Percentiles rank a stretch among this genome's conserved stretches.
Conservation (phyloP, 2,113 vertebrate species). For the Poecile atricapillus region DNA sequence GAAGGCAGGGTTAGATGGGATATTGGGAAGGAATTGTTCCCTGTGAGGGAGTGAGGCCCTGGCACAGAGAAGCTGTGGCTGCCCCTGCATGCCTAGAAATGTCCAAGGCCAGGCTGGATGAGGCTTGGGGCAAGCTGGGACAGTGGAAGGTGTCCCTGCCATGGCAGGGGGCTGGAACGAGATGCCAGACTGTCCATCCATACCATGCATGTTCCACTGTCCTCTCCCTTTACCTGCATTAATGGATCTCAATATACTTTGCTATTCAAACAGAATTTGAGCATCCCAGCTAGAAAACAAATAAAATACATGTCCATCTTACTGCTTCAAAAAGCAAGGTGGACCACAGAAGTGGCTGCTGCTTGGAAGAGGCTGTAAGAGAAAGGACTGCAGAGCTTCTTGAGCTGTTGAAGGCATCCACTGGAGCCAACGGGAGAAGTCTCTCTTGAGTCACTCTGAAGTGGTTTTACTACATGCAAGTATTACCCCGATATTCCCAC, state of each 20-base stretch:
- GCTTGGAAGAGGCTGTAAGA: background rate
- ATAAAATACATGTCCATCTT: background rate
- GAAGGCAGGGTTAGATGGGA: background rate
- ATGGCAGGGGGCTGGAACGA: background rate
- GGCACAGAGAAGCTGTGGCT: background rate
- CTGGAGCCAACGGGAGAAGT: fast-evolving
- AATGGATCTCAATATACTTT: background rate
- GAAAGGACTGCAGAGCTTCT: background rate
- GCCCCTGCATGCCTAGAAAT: too few species aligned
- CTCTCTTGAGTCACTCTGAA: background rate
- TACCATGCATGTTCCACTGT: fast-evolving
- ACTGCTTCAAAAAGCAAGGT: background rate
- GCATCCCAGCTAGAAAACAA: background rate
- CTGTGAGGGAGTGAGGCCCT: background rate
- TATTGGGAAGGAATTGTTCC: background rate
- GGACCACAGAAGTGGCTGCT: background rate
- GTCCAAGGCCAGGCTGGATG: fast-evolving
- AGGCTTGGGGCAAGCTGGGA: too few species aligned
- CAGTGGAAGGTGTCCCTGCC: background rate
- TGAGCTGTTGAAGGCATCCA: background rate
- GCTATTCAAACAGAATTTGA: background rate
- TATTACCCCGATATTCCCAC: fast-evolving
- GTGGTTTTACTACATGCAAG: background rate
- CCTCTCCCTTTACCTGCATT: background rate
- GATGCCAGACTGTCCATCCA: background rate